These are phyloP conservation scores for Syngnathoides biaculeatus DNA, from an alignment of 2,113 vertebrate genomes.

Conservation along the genomic window DNA sequence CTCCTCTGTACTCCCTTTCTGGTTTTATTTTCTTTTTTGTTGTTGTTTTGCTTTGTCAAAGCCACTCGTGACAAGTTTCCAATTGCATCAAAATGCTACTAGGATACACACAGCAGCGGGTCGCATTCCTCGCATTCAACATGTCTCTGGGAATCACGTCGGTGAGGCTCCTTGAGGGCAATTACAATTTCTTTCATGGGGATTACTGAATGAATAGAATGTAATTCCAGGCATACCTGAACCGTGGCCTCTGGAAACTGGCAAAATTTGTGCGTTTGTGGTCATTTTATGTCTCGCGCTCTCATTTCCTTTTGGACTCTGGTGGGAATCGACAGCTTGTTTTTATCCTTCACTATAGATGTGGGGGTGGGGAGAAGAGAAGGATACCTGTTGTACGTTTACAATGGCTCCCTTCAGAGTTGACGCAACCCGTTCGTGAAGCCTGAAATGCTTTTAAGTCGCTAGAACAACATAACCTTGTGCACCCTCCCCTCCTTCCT, in stretches of 20 bases:
- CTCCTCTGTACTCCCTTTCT: not conserved
- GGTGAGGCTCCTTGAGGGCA: conserved; percentile 30
- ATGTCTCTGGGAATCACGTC: conserved; percentile 50
- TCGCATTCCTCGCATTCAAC: conserved; percentile 46
- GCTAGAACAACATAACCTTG: conserved; percentile 22
- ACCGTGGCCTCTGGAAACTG: conserved; percentile 32
- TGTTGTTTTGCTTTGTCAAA: not conserved
- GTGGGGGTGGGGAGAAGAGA: not conserved
- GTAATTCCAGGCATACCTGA: conserved; percentile 57
- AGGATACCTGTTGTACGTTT: not conserved
- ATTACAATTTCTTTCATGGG: conserved; percentile 47
- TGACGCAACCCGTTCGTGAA: not conserved
- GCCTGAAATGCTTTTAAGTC: conserved; percentile 10
- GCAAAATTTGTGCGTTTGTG: conserved; percentile 14
- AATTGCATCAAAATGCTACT: not conserved
- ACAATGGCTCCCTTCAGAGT: conserved; percentile 12
- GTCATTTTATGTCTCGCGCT: conserved; percentile 10
- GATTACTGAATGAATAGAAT: conserved; percentile 29
- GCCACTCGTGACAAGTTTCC: not conserved
- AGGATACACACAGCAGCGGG: conserved; percentile 3
- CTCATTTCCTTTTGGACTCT: conserved; percentile 9
- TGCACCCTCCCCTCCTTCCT: conserved; percentile 35
- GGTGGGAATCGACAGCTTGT: conserved; percentile 6
- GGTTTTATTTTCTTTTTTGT: too few relatives aligned
- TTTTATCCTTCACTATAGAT: conserved; percentile 1